Conservation (phyloP, 1,140 invertebrate species). For the Zaprionus lachaisei region DNA sequence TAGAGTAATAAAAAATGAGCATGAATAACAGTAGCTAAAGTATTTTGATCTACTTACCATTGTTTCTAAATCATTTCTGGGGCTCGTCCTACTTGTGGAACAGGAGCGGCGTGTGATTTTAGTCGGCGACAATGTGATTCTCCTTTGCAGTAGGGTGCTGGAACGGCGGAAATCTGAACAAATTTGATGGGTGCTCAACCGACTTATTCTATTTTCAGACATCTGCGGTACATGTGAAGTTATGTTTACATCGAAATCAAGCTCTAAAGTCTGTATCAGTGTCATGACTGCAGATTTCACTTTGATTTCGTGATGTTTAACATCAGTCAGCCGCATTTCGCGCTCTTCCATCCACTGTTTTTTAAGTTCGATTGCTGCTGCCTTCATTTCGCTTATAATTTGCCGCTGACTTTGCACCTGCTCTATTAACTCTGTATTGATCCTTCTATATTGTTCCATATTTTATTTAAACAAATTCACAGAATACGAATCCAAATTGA, state of each 20-base stretch:
- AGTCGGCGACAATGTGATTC: slow-evolving; percentile 7
- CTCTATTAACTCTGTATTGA: slow-evolving; percentile 55
- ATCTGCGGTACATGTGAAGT: neutral
- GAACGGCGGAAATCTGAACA: slow-evolving; percentile 26
- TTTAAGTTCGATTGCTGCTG: slow-evolving; percentile 23
- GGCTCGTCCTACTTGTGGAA: neutral
- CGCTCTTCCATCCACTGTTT: slow-evolving; percentile 43
- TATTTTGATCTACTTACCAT: slow-evolving; percentile 1
- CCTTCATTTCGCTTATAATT: slow-evolving; percentile 28
- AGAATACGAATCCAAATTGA: neutral
- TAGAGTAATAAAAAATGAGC: neutral
- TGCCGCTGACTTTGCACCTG: slow-evolving; percentile 57
- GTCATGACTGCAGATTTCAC: slow-evolving; percentile 28
- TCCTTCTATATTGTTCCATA: slow-evolving; percentile 57
- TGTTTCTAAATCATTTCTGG: neutral
- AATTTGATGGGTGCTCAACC: slow-evolving; percentile 7
- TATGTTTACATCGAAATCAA: slow-evolving; percentile 6
- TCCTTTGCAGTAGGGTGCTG: slow-evolving; percentile 8
- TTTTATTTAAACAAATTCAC: neutral
- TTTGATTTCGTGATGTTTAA: slow-evolving; percentile 32
- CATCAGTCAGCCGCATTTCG: slow-evolving; percentile 32
- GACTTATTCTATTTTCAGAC: slow-evolving; percentile 4
- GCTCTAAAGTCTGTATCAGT: slow-evolving; percentile 3
- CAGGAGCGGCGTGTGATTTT: neutral
- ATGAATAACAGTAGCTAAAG: neutral